Conservation (phyloP, 2,888 invertebrate species). For the Torymus texanus region DNA sequence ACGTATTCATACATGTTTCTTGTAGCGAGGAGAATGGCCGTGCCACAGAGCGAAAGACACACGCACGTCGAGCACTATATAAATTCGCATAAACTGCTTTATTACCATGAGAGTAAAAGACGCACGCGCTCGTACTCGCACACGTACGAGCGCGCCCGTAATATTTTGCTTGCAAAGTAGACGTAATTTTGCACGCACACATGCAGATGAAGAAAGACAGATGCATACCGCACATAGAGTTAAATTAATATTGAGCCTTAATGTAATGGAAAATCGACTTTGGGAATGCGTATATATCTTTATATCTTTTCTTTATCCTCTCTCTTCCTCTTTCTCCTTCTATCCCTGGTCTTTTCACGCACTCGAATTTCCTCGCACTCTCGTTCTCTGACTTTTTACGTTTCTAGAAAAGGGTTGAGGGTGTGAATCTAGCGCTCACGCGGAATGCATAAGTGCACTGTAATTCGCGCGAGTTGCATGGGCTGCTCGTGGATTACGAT, state of each 20-base stretch:
- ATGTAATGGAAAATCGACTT: too few relatives aligned
- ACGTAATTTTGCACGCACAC: constrained; percentile 8
- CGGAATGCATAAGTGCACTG: background rate
- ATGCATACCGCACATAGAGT: too few relatives aligned
- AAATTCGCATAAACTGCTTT: constrained; percentile 68
- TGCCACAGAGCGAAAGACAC: too few relatives aligned
- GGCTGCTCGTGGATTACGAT: background rate
- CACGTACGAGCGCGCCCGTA: constrained; percentile 56
- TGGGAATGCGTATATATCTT: too few relatives aligned
- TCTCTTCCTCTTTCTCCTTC: too few relatives aligned
- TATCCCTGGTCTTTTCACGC: too few relatives aligned
- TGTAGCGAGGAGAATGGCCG: constrained; percentile 19
- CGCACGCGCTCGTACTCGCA: constrained; percentile 49
- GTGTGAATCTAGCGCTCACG: too few relatives aligned
- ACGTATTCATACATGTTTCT: constrained; percentile 63
- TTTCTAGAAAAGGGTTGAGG: too few relatives aligned
- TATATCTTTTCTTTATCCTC: too few relatives aligned
- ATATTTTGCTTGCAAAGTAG: constrained; percentile 62
- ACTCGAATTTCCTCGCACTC: too few relatives aligned
- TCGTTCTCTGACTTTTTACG: too few relatives aligned
- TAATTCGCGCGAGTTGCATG: background rate
- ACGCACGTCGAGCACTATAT: constrained; percentile 61
- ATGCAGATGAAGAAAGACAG: background rate
- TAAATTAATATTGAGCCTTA: too few relatives aligned
- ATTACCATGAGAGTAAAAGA: constrained; percentile 62